A percentile compares a stretch with the other conserved stretches of the same genome.
Conservation (phyloP, 2,797 vertebrate species). For the Galagoides demidoff region DNA sequence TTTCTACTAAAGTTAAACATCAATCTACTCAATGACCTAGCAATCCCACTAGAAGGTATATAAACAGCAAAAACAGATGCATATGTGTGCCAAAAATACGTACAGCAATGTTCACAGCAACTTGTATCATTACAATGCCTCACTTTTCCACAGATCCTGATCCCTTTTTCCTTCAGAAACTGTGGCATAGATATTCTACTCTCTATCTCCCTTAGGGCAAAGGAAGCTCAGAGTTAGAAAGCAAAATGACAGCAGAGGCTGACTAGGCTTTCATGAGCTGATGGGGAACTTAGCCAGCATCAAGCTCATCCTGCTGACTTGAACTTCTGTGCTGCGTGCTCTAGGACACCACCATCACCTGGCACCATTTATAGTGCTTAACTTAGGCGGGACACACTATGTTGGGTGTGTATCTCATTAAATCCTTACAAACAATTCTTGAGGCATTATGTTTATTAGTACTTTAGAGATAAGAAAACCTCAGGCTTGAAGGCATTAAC, state of each 20-base stretch:
- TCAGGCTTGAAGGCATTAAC: not conserved
- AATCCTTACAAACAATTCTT: not conserved
- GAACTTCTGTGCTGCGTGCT: not conserved
- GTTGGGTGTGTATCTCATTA: not conserved
- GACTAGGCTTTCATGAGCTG: not conserved
- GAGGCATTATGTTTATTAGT: not conserved
- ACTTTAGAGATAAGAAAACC: not conserved
- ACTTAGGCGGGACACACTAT: not conserved
- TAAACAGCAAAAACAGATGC: not conserved
- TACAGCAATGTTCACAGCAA: not conserved
- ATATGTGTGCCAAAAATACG: not conserved
- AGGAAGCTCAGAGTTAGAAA: not conserved
- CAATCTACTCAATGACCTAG: not conserved
- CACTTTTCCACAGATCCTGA: not conserved
- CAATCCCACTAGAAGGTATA: not conserved
- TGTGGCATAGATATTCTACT: not conserved
- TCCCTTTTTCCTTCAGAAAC: not conserved
- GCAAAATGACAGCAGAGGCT: not conserved
- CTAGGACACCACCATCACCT: not conserved
- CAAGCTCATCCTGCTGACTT: not conserved
- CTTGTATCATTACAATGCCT: not conserved
- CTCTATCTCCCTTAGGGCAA: not conserved
- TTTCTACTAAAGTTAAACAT: constrained; percentile 6
- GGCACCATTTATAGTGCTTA: not conserved
- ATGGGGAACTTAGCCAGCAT: not conserved